phyloP scores from a whole-genome alignment of 1,140 invertebrate genomes.

The Pinna nobilis region DNA sequence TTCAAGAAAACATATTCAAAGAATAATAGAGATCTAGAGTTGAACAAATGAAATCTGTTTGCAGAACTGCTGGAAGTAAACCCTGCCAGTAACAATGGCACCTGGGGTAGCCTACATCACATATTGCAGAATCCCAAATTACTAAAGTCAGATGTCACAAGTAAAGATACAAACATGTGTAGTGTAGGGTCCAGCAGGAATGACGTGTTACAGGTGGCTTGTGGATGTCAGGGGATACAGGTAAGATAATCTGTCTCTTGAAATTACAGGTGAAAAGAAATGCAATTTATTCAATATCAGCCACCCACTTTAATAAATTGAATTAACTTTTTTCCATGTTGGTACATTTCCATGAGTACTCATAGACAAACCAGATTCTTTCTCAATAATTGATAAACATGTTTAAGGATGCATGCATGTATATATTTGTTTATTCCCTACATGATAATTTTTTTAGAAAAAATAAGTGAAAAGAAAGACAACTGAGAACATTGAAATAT shows the following conservation, averaged over 20 bases:
- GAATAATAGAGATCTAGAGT: not conserved
- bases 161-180: not conserved
- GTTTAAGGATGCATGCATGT: too few species aligned
- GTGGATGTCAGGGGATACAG: conserved; percentile 20
- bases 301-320: too few species aligned
- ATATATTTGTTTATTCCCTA: too few species aligned
- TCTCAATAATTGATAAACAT: too few species aligned
- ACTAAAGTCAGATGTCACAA: not conserved
- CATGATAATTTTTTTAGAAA: too few species aligned
- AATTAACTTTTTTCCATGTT: too few species aligned
- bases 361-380: too few species aligned
- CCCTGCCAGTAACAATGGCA: conserved; percentile 76
- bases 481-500: too few species aligned
- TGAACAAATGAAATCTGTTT: conserved; percentile 1
- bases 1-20: not conserved
- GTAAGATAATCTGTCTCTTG: not conserved
- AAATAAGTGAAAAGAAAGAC: too few species aligned
- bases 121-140: conserved; percentile 45
- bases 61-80: conserved; percentile 77
- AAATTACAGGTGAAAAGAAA: not conserved
- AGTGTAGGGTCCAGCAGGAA: not conserved
- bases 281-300: too few species aligned
- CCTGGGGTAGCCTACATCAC: conserved; percentile 55
- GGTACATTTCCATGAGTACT: too few species aligned
- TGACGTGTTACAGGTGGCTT: not conserved